A percentile compares a stretch with the other conserved stretches of the same genome.
Evolutionary conservation across 2,113 vertebrate species (phyloP).

Genomic region (Bujurquina vittata): DNA sequence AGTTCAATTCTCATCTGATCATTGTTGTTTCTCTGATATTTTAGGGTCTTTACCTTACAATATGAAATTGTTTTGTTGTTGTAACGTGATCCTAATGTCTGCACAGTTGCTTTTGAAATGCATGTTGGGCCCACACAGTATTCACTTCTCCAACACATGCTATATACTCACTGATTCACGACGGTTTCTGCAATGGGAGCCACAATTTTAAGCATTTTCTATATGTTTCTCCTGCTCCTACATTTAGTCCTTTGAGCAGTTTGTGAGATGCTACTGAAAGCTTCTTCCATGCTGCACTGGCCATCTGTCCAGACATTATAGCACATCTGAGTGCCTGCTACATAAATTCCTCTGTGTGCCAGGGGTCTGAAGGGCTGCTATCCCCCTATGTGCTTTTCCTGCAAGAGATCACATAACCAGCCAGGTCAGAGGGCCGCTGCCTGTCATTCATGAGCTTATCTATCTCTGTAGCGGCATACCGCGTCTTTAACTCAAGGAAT

Average conservation of each 20-base stretch:
- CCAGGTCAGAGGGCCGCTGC: slow-evolving; percentile 36
- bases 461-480: neutral
- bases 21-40: no score
- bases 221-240: neutral
- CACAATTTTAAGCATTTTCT: neutral
- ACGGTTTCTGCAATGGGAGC: neutral
- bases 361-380: neutral
- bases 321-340: slow-evolving; percentile 34
- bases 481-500: slow-evolving; percentile 26
- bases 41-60: neutral
- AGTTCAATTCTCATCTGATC: no score
- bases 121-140: neutral
- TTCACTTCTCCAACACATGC: neutral
- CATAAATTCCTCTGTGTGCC: slow-evolving; percentile 33
- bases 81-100: neutral
- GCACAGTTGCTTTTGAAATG: neutral
- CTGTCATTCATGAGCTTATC: slow-evolving; percentile 8
- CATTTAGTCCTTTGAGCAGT: neutral
- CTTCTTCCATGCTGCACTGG: neutral
- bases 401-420: slow-evolving; percentile 34
- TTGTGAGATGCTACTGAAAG: slow-evolving; percentile 13
- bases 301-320: slow-evolving; percentile 39
- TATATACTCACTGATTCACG: neutral
- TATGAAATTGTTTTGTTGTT: neutral
- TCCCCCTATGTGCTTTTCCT: neutral